phyloP scores from a whole-genome alignment of 35 echinoderm and acorn worm genomes.

The Eucidaris tribuloides region DNA sequence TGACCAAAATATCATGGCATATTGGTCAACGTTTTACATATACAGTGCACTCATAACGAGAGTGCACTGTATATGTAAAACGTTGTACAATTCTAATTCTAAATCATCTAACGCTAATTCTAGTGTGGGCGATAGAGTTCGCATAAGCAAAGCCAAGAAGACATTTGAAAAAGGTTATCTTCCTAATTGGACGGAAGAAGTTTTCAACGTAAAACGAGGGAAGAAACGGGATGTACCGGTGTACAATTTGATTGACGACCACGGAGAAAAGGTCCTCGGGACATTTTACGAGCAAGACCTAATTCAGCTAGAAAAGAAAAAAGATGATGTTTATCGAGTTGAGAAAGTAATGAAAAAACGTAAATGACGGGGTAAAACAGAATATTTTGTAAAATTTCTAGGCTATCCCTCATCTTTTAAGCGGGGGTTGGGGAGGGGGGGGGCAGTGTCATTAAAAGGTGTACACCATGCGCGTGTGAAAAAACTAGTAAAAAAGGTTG shows the following conservation, averaged over 20 bases:
- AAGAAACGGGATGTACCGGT: neutral
- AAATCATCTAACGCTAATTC: neutral
- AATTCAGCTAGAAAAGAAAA: conserved; percentile 33
- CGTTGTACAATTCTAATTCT: neutral
- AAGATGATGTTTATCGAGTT: conserved; percentile 33
- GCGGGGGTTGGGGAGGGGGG: neutral
- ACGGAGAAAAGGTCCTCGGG: conserved; percentile 40
- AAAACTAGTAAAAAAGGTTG: too few relatives aligned
- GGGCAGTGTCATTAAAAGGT: too few relatives aligned
- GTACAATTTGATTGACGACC: neutral
- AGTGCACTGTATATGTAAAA: too few relatives aligned
- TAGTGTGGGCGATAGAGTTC: neutral
- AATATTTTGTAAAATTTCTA: conserved; percentile 78
- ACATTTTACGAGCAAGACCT: conserved; percentile 74
- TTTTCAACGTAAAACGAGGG: neutral
- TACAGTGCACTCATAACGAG: too few relatives aligned
- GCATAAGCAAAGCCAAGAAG: neutral
- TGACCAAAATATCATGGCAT: too few relatives aligned
- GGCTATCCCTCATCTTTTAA: conserved; percentile 70
- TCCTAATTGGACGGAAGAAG: conserved; percentile 5
- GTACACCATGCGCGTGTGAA: too few relatives aligned
- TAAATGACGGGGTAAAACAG: conserved; percentile 33
- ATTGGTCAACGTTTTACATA: too few relatives aligned
- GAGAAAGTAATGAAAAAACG: conserved; percentile 61
- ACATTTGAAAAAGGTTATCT: neutral